Evolutionary conservation across 2,113 vertebrate genomes (phyloP).

Genomic region (Oreocharis arfaki): DNA sequence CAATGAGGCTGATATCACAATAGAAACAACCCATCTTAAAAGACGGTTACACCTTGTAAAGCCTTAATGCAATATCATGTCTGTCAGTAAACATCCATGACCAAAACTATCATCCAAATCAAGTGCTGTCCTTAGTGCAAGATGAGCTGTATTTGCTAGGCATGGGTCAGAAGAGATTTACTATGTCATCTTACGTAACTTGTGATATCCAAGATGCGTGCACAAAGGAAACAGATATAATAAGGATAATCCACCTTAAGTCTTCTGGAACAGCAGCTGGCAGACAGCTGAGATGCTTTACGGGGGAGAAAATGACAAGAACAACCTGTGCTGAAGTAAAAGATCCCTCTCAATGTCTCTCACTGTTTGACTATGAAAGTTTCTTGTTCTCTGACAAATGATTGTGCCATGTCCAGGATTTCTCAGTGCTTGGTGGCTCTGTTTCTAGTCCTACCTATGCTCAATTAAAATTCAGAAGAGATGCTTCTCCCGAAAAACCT

Average conservation of each 20-base stretch:
- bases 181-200: not conserved
- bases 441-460: not conserved
- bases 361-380: accelerated
- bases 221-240: not conserved
- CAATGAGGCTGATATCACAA: accelerated
- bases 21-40: not conserved
- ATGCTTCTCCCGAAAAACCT: accelerated
- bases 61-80: not conserved
- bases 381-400: not conserved
- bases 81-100: not conserved
- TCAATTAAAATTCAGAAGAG: not conserved
- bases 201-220: not conserved
- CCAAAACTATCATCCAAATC: not conserved
- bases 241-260: not conserved
- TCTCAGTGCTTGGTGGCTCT: not conserved
- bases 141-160: not conserved
- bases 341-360: not conserved
- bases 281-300: not conserved
- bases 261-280: not conserved
- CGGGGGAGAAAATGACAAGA: not conserved
- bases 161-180: not conserved
- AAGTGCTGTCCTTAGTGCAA: not conserved
- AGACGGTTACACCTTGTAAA: accelerated
- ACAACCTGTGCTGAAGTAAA: not conserved
- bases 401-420: not conserved